These are phyloP conservation scores for Coreoperca whiteheadi DNA, from an alignment of 2,113 vertebrate species.

Conservation along the genomic window DNA sequence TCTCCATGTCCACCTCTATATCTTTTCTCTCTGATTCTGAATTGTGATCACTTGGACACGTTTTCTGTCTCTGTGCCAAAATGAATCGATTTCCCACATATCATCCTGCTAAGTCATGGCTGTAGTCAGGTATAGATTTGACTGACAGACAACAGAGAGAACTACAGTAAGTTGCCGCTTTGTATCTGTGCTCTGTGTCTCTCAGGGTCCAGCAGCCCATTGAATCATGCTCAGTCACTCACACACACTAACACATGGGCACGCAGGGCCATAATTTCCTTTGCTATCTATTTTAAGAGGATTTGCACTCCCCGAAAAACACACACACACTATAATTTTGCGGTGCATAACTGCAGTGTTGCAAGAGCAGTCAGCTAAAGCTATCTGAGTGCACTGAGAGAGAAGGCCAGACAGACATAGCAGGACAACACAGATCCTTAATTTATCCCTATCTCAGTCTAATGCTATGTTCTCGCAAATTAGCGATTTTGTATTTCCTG, in stretches of 20 bases:
- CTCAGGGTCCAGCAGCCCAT: slow-evolving; percentile 30
- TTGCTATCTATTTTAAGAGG: slow-evolving; percentile 75
- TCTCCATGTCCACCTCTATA: not conserved
- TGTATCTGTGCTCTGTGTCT: slow-evolving; percentile 7
- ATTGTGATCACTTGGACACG: slow-evolving; percentile 26
- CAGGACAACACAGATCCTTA: slow-evolving; percentile 9
- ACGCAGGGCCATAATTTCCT: slow-evolving; percentile 66
- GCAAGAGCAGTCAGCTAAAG: slow-evolving; percentile 40
- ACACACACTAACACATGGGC: slow-evolving; percentile 38
- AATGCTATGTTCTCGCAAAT: slow-evolving; percentile 25
- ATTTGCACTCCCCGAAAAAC: slow-evolving; percentile 45
- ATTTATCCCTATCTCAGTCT: slow-evolving; percentile 16
- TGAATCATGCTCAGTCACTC: slow-evolving; percentile 30
- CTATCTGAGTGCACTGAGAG: slow-evolving; percentile 40
- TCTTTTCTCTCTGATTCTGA: slow-evolving; percentile 6
- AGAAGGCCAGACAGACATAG: slow-evolving; percentile 10
- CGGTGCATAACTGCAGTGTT: slow-evolving; percentile 51
- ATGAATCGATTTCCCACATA: slow-evolving; percentile 40
- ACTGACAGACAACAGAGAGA: slow-evolving; percentile 22
- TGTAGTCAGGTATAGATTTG: slow-evolving; percentile 17
- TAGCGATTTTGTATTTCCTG: slow-evolving; percentile 35
- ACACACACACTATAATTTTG: slow-evolving; percentile 77
- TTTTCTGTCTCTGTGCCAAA: slow-evolving; percentile 8
- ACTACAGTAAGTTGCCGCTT: slow-evolving; percentile 1
- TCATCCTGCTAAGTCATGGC: slow-evolving; percentile 23